Evolutionary conservation across 2,888 invertebrate species (phyloP).

Genomic region (Synergus umbraculus): DNA sequence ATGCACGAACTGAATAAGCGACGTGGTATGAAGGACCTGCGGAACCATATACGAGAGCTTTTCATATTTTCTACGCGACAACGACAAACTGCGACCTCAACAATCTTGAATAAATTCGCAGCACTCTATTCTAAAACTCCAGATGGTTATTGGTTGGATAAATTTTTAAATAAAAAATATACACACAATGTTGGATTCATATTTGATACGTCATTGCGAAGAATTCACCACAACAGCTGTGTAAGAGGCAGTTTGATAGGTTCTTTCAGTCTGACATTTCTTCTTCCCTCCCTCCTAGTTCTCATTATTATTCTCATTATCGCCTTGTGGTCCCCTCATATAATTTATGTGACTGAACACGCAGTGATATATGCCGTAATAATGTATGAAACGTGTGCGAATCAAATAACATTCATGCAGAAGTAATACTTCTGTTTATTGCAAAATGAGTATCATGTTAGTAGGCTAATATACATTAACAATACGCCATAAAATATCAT

Average conservation of each 20-base stretch:
- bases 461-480: neutral
- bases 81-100: neutral
- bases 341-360: conserved; percentile 3
- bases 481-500: neutral
- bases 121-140: neutral
- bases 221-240: conserved; percentile 14
- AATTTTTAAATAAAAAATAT: too few species aligned
- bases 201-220: neutral
- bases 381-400: conserved; percentile 19
- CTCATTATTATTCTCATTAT: conserved; percentile 37
- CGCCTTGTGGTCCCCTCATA: conserved; percentile 20
- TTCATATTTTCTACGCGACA: conserved; percentile 17
- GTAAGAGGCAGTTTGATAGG: neutral
- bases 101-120: neutral
- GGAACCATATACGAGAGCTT: conserved; percentile 12
- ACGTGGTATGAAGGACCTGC: conserved; percentile 17
- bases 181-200: neutral
- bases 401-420: conserved; percentile 25
- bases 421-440: neutral
- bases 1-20: conserved; percentile 37
- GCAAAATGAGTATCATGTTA: neutral
- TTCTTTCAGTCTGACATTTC: neutral
- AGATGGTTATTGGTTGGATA: too few species aligned
- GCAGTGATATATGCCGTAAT: conserved; percentile 5
- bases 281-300: conserved; percentile 11